Conservation (phyloP, 2,797 vertebrate species). For the Pithecia hirsuta region DNA sequence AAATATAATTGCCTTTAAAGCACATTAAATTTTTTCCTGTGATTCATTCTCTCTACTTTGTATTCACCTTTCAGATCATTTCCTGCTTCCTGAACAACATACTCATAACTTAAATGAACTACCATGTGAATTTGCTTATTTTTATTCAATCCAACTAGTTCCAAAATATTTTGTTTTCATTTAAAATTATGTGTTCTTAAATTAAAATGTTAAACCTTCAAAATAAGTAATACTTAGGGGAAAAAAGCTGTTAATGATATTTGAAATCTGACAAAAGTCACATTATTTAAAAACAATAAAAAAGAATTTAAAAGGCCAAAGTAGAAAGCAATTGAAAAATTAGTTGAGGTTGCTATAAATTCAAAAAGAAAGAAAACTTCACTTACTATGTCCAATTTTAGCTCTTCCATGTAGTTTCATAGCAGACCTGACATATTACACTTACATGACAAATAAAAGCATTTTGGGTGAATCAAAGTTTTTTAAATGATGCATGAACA, state of each 20-base stretch:
- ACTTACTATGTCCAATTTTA: conserved; percentile 13
- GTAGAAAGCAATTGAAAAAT: background rate
- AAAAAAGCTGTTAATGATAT: background rate
- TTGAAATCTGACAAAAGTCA: conserved; percentile 46
- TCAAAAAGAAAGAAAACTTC: background rate
- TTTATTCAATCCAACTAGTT: conserved; percentile 11
- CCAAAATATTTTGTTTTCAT: conserved; percentile 19
- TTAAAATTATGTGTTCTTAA: conserved; percentile 51
- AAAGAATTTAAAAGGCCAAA: background rate
- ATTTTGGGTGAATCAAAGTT: conserved; percentile 48
- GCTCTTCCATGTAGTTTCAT: conserved; percentile 21
- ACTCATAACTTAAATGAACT: conserved; percentile 55
- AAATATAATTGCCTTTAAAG: conserved; percentile 83
- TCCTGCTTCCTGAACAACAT: conserved; percentile 62
- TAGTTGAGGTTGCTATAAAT: background rate
- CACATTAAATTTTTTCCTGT: conserved; percentile 73
- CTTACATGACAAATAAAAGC: conserved; percentile 61
- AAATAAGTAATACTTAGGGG: conserved; percentile 26
- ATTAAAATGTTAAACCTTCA: conserved; percentile 58
- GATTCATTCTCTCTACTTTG: conserved; percentile 78
- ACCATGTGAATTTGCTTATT: conserved; percentile 47
- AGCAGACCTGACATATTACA: background rate
- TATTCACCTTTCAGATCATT: conserved; percentile 75
- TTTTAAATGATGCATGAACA: conserved; percentile 62
- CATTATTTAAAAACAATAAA: background rate